A percentile compares a stretch with the other conserved stretches of the same genome.
Conservation (phyloP, 1,140 invertebrate species). For the Brachionus calyciflorus region DNA sequence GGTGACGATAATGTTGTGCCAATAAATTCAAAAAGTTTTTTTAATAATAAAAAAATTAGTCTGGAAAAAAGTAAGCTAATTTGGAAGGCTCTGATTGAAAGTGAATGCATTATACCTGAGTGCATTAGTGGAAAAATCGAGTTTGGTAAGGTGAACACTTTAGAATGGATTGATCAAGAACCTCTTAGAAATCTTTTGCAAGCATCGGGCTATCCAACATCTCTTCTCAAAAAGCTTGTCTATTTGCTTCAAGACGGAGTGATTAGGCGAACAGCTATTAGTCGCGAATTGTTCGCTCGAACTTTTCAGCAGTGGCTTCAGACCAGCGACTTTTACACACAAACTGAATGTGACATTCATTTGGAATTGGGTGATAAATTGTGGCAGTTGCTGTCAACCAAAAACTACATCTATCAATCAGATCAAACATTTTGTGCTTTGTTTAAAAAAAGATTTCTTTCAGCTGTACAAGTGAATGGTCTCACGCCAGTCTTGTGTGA, state of each 20-base stretch:
- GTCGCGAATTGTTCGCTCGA: neutral
- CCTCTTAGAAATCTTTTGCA: too few species aligned
- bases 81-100: neutral
- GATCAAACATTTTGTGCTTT: neutral
- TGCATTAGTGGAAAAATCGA: neutral
- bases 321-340: neutral
- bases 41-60: neutral
- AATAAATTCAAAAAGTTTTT: neutral
- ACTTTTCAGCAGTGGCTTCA: conserved; percentile 11
- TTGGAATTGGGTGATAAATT: neutral
- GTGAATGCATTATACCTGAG: neutral
- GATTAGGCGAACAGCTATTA: neutral
- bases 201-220: too few species aligned
- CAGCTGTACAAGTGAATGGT: neutral
- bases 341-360: conserved; percentile 7
- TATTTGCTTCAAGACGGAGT: neutral
- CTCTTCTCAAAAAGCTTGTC: too few species aligned
- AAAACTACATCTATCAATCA: neutral
- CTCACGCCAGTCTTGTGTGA: neutral
- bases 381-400: neutral
- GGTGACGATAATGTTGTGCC: neutral
- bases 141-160: neutral
- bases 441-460: neutral
- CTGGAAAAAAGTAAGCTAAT: neutral
- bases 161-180: neutral